Evolutionary conservation across 2,797 vertebrate genomes (phyloP).

Genomic region (Urosaurus nigricauda): DNA sequence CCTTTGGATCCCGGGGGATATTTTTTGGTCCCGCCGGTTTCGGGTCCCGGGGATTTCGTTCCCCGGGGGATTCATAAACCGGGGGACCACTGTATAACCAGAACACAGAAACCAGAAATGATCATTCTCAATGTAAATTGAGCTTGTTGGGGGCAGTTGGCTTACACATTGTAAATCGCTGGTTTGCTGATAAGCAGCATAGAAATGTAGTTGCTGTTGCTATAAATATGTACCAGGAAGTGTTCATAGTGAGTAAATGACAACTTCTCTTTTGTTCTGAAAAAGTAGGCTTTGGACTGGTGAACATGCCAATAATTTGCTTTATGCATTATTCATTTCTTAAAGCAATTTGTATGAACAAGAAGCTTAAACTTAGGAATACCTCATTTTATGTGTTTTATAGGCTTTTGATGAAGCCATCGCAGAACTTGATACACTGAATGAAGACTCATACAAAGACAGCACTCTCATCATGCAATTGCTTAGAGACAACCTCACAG

Average conservation of each 20-base stretch:
- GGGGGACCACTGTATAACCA: no score
- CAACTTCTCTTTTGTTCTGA: neutral
- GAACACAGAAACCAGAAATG: neutral
- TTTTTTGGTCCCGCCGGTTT: no score
- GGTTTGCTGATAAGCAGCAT: no score
- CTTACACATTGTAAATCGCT: no score
- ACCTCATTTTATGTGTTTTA: conserved; percentile 35
- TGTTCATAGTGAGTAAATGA: neutral
- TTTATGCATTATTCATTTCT: neutral
- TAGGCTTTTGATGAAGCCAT: conserved; percentile 97
- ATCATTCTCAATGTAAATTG: neutral
- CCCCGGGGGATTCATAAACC: no score
- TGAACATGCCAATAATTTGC: neutral
- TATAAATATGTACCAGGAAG: neutral
- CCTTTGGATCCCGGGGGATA: no score
- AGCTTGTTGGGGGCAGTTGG: no score
- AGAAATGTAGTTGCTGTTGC: no score
- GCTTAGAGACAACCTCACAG: conserved; percentile 99
- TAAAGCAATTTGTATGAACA: conserved; percentile 29
- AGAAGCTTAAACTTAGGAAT: neutral
- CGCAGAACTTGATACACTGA: conserved; percentile 92
- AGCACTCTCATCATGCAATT: conserved; percentile 99
- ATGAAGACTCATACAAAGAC: conserved; percentile 97
- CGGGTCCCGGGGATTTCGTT: no score
- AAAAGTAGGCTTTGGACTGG: neutral